phyloP scores from a whole-genome alignment of 2,888 invertebrate species.

The Drosophila tripunctata region DNA sequence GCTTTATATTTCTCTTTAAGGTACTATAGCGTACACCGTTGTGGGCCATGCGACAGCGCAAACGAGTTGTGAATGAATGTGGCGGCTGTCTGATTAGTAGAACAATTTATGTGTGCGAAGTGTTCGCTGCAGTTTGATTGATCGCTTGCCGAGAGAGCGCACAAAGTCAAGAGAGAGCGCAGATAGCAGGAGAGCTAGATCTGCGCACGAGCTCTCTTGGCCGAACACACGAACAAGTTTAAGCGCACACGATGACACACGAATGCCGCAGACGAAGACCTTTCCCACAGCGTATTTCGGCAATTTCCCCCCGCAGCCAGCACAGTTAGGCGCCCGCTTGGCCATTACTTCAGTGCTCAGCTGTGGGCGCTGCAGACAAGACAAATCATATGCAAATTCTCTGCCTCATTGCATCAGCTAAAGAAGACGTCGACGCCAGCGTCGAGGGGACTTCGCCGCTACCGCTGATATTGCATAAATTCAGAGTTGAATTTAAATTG shows the following conservation, averaged over 20 bases:
- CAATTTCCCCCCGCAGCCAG: slow-evolving; percentile 1
- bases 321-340: slow-evolving; percentile 12
- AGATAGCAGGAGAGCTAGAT: neutral
- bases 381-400: slow-evolving; percentile 70
- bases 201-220: slow-evolving; percentile 1
- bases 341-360: neutral
- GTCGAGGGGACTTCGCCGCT: slow-evolving; percentile 15
- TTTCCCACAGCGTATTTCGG: slow-evolving; percentile 34
- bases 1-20: too few species aligned
- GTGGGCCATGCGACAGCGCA: slow-evolving; percentile 48
- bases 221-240: neutral
- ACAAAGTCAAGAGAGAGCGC: neutral
- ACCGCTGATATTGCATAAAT: slow-evolving; percentile 50
- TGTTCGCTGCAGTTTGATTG: slow-evolving; percentile 57
- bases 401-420: slow-evolving; percentile 74
- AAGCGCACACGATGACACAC: slow-evolving; percentile 10
- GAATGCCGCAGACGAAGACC: neutral
- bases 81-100: slow-evolving; percentile 57
- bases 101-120: slow-evolving; percentile 64
- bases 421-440: slow-evolving; percentile 37
- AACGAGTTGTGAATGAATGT: slow-evolving; percentile 80
- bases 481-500: slow-evolving; percentile 13
- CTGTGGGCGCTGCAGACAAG: slow-evolving; percentile 40
- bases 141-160: slow-evolving; percentile 39
- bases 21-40: too few species aligned